These are phyloP conservation scores for Drosophila pseudotakahashii DNA, from an alignment of 2,888 invertebrate genomes.

Conservation along the genomic window DNA sequence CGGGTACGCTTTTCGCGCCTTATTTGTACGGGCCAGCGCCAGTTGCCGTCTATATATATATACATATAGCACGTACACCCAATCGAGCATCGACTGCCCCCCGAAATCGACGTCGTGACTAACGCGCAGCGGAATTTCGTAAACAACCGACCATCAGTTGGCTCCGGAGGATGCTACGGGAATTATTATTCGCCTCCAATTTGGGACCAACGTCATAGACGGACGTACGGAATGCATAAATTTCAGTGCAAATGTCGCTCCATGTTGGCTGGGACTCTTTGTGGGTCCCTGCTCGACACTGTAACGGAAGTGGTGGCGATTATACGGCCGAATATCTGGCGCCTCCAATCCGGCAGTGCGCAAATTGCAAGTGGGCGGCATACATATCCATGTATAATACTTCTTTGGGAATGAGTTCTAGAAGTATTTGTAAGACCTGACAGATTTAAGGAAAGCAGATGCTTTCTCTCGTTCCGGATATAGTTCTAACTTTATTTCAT, in stretches of 20 bases:
- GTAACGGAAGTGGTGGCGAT: conserved; percentile 62
- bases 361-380: conserved; percentile 57
- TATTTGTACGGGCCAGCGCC: conserved; percentile 63
- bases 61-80: conserved; percentile 22
- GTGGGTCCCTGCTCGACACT: conserved; percentile 41
- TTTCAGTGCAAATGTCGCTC: conserved; percentile 58
- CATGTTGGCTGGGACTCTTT: conserved; percentile 52
- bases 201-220: conserved; percentile 46
- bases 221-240: conserved; percentile 57
- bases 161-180: conserved; percentile 46
- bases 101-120: conserved; percentile 55
- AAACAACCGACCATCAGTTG: conserved; percentile 55
- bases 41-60: conserved; percentile 32
- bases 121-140: conserved; percentile 66
- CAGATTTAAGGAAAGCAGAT: conserved; percentile 12
- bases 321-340: conserved; percentile 30
- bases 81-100: conserved; percentile 23
- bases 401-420: conserved; percentile 11
- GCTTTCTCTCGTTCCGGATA: neutral
- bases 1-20: conserved; percentile 60
- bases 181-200: conserved; percentile 29
- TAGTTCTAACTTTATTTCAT: neutral
- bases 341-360: conserved; percentile 58
- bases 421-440: conserved; percentile 13
- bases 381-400: conserved; percentile 12